A percentile compares a stretch with the other conserved stretches of the same genome.
Evolutionary conservation across 2,113 vertebrate genomes (phyloP).

Genomic region (Chaenocephalus aceratus): DNA sequence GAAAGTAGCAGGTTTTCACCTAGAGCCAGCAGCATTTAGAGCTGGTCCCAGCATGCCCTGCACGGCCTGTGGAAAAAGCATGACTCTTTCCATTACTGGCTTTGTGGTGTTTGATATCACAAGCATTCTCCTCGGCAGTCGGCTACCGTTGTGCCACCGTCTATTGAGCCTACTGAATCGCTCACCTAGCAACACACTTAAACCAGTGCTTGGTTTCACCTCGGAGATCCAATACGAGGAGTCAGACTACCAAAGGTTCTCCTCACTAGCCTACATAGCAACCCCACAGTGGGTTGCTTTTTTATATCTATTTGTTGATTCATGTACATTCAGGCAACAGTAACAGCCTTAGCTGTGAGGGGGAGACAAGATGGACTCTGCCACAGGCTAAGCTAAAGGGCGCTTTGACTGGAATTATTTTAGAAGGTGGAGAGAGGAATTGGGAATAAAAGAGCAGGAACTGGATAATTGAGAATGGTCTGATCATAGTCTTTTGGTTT

Average conservation of each 20-base stretch:
- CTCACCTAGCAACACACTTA: conserved; percentile 70
- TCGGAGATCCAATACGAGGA: conserved; percentile 36
- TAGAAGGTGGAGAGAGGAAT: background rate
- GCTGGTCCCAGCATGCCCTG: conserved; percentile 52
- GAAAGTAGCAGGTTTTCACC: conserved; percentile 47
- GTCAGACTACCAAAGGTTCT: conserved; percentile 30
- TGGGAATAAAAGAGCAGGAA: conserved; percentile 47
- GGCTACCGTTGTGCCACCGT: conserved; percentile 18
- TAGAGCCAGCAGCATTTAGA: conserved; percentile 40
- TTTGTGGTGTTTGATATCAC: conserved; percentile 70
- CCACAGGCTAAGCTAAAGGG: background rate
- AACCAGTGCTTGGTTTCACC: conserved; percentile 52
- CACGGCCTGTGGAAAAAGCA: conserved; percentile 50
- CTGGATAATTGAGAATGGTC: conserved; percentile 63
- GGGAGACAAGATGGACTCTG: background rate
- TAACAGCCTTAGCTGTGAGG: conserved; percentile 10
- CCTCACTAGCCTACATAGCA: conserved; percentile 43
- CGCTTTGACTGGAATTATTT: conserved; percentile 14
- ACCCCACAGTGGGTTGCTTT: conserved; percentile 21
- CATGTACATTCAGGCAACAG: conserved; percentile 6
- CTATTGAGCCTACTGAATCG: conserved; percentile 48
- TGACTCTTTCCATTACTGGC: conserved; percentile 38
- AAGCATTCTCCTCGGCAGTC: conserved; percentile 54
- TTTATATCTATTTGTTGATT: conserved; percentile 29
- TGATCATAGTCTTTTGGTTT: conserved; percentile 66